Percentiles rank a stretch among this genome's conserved stretches.
phyloP scores from a whole-genome alignment of 2,888 invertebrate species.

The Lamproptera curius region DNA sequence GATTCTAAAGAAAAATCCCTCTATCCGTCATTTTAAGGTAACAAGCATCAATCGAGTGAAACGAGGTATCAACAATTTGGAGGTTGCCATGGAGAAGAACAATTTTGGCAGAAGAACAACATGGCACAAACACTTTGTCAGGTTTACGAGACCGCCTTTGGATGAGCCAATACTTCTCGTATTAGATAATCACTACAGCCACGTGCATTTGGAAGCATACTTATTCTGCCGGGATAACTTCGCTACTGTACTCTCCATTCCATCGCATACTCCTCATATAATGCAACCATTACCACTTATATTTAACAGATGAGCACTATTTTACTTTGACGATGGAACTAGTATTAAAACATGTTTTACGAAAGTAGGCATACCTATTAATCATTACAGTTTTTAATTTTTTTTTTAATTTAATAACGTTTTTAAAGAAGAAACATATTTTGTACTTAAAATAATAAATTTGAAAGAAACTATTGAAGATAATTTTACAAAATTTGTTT shows the following conservation, averaged over 20 bases:
- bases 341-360: too few species aligned
- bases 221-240: background rate
- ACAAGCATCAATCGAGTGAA: constrained; percentile 33
- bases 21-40: constrained; percentile 33
- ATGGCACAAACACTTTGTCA: background rate
- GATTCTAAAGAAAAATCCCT: constrained; percentile 5
- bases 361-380: too few species aligned
- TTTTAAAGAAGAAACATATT: too few species aligned
- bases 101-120: background rate
- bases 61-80: background rate
- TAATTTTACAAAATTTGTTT: too few species aligned
- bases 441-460: too few species aligned
- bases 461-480: too few species aligned
- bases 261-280: background rate
- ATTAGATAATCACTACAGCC: background rate
- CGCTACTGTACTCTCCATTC: background rate
- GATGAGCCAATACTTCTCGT: background rate
- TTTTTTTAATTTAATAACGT: too few species aligned
- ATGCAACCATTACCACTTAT: background rate
- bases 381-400: too few species aligned
- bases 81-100: background rate
- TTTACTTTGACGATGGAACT: too few species aligned
- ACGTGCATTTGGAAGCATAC: background rate
- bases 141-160: background rate
- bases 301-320: too few species aligned